Evolutionary conservation across 2,888 invertebrate genomes (phyloP).

Genomic region (Ophion ventricosus): DNA sequence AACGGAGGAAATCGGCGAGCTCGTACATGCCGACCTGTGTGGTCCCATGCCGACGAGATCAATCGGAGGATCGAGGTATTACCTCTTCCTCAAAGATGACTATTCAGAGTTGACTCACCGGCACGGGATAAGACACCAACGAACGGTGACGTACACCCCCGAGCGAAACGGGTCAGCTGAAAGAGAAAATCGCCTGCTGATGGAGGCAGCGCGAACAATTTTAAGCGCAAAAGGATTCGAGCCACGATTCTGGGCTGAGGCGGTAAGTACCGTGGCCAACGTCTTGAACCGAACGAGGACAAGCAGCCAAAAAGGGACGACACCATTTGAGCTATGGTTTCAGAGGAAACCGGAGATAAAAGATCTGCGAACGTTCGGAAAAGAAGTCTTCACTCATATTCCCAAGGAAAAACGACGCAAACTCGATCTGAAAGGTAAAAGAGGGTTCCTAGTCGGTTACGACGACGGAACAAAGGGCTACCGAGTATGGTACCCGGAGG

Average conservation of each 20-base stretch:
- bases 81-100: background rate
- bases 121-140: background rate
- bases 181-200: conserved; percentile 24
- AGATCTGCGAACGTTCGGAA: conserved; percentile 21
- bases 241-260: conserved; percentile 36
- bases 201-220: conserved; percentile 54
- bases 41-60: conserved; percentile 22
- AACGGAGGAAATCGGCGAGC: background rate
- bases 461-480: conserved; percentile 30
- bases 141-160: conserved; percentile 8
- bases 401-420: conserved; percentile 39
- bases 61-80: conserved; percentile 3
- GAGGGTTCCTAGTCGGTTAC: conserved; percentile 36
- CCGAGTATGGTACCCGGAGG: conserved; percentile 39
- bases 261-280: conserved; percentile 36
- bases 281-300: conserved; percentile 40
- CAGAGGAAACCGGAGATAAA: conserved; percentile 14
- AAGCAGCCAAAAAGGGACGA: conserved; percentile 11
- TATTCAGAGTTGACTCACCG: background rate
- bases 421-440: conserved; percentile 41
- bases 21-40: conserved; percentile 25
- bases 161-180: conserved; percentile 16
- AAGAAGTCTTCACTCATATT: conserved; percentile 40
- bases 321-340: conserved; percentile 46
- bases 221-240: conserved; percentile 42